Evolutionary conservation across 2,797 vertebrate genomes (phyloP).

Genomic region (Melanotaenia boesemani): DNA sequence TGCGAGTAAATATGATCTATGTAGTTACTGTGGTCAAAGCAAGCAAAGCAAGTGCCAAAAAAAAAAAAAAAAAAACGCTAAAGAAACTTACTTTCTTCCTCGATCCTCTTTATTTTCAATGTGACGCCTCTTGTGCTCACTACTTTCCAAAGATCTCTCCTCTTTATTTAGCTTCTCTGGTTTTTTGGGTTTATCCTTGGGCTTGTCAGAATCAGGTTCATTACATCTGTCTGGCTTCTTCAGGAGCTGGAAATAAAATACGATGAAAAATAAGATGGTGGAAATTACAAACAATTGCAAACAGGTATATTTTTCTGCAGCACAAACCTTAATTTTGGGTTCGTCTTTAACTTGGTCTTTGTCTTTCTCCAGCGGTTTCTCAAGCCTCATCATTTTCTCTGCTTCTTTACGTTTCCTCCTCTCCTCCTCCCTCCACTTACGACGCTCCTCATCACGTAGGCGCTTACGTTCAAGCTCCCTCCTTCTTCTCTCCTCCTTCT

Average conservation of each 20-base stretch:
- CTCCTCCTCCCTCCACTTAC: constrained; percentile 98
- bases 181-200: constrained; percentile 93
- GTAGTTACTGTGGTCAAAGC: not conserved
- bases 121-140: constrained; percentile 87
- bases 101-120: constrained; percentile 91
- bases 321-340: constrained; percentile 96
- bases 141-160: constrained; percentile 82
- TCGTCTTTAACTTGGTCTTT: constrained; percentile 94
- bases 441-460: constrained; percentile 94
- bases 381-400: constrained; percentile 92
- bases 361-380: constrained; percentile 90
- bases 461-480: constrained; percentile 97
- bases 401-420: constrained; percentile 94
- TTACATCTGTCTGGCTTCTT: constrained; percentile 94
- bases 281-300: not conserved
- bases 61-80: fast-evolving
- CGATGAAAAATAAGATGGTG: not conserved
- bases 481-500: constrained; percentile 94
- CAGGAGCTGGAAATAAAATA: constrained; percentile 86
- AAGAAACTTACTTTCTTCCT: constrained; percentile 85
- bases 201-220: constrained; percentile 89
- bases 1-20: constrained; percentile 56
- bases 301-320: not conserved
- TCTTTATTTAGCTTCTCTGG: constrained; percentile 90
- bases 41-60: not conserved